A percentile compares a stretch with the other conserved stretches of the same genome.
Evolutionary conservation across 2,797 vertebrate species (phyloP).

Genomic region (Eurystomus glaucurus): DNA sequence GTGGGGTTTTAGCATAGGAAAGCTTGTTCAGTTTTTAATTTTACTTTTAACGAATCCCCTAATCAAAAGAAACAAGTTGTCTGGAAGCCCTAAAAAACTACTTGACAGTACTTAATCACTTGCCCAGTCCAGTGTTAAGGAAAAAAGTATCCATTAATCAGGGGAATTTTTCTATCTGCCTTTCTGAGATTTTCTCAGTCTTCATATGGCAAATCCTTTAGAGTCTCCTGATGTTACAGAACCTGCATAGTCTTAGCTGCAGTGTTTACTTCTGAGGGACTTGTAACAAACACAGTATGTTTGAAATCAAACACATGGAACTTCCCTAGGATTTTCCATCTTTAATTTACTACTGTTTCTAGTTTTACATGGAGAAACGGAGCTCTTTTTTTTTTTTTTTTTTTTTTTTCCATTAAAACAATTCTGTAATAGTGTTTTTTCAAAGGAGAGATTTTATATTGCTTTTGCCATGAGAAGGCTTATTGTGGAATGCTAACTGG

Average conservation of each 20-base stretch:
- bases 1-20: background rate
- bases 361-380: background rate
- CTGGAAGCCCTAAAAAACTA: background rate
- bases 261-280: background rate
- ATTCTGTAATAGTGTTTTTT: background rate
- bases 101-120: background rate
- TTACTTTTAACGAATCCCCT: background rate
- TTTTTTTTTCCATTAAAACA: background rate
- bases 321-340: background rate
- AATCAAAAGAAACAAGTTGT: background rate
- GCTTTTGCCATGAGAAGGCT: background rate
- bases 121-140: background rate
- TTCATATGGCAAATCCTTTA: background rate
- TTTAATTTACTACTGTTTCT: background rate
- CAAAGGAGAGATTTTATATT: background rate
- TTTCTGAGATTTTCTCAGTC: background rate
- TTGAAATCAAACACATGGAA: background rate
- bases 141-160: background rate
- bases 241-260: background rate
- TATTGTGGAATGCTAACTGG: background rate
- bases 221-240: background rate
- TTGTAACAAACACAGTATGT: background rate
- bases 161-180: background rate
- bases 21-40: background rate
- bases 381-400: background rate